A percentile compares a stretch with the other conserved stretches of the same genome.
These are phyloP conservation scores for Encarsia formosa DNA, from an alignment of 2,888 invertebrate genomes.

Conservation along the genomic window DNA sequence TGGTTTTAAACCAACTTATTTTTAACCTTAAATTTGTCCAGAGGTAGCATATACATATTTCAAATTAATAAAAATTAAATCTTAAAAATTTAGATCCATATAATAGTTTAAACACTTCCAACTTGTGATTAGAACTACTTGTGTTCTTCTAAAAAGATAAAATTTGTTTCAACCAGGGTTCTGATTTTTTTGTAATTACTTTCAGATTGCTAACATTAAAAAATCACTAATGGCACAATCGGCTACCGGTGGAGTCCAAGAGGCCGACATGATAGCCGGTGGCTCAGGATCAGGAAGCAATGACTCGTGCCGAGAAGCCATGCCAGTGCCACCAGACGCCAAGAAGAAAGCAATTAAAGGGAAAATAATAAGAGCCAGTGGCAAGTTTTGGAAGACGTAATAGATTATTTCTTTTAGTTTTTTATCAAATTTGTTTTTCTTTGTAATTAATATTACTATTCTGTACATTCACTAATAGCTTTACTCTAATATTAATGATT, in stretches of 20 bases:
- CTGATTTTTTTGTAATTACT: slow-evolving; percentile 5
- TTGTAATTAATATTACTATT: no score
- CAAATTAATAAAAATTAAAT: no score
- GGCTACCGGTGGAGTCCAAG: slow-evolving; percentile 59
- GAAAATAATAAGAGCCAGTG: slow-evolving; percentile 64
- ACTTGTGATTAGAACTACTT: no score
- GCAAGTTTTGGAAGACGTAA: slow-evolving; percentile 63
- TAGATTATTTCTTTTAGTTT: neutral
- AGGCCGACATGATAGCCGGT: slow-evolving; percentile 81
- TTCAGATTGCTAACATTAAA: slow-evolving; percentile 79
- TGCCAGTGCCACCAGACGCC: slow-evolving; percentile 47
- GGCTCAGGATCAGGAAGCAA: slow-evolving; percentile 61
- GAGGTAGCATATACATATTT: no score
- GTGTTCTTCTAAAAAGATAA: no score
- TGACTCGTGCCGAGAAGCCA: slow-evolving; percentile 55
- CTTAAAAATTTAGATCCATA: no score
- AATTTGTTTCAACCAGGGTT: no score
- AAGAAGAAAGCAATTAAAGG: slow-evolving; percentile 60
- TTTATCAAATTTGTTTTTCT: slow-evolving; percentile 5
- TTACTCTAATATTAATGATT: no score
- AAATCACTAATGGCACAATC: slow-evolving; percentile 80
- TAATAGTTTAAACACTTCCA: no score
- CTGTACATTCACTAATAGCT: no score
- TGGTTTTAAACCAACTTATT: no score
- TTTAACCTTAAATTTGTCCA: no score